Base-by-base conservation (phyloP, 2,113 vertebrate species). In the Tragulus kanchil region DNA sequence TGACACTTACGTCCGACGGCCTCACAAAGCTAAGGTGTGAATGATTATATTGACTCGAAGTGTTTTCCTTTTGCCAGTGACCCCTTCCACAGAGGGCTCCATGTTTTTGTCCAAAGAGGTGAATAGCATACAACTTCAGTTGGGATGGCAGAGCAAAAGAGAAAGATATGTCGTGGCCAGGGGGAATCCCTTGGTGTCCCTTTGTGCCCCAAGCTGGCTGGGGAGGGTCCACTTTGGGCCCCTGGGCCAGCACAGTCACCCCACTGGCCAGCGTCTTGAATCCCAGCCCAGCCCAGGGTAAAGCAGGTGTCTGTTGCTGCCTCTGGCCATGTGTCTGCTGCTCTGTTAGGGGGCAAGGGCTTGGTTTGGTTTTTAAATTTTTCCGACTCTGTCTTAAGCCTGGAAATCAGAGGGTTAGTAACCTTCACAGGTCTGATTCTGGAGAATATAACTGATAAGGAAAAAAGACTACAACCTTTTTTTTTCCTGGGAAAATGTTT, bases 361-460 rank as follows among this genome's bases (percentile, higher is more conserved):
- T 59, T 71, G 16, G 16, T 26, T 85, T 93, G 62, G 73, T 58
- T 85, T 52, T 59, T 83, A 5, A 3, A 7, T 42, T 58, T 83
- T 58, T 21, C 95, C 61, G 50, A 45, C 23, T 75, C 8, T 88
- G 36, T 61, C 62, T 56, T 73, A 64, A 95, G 73, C 94, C 90
- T 92, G 62, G 84, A 79, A 85, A 71, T 6, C 2, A 73, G 28
- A 69, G 28, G 73, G 61, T 50, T 90, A 56, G n/a, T 93, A 0
- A 0, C 69, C 71, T 71, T 89, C 17, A 45, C 6, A 31, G 1
- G 28, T 83, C 79, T 21, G 78, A 88, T 89, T 67, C 81, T 79
- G 56, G 87, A 7, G 58, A 67, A 26, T 56, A 25, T 52, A 96
- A 64, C 58, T 81, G 85, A 85, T 73, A 88, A 90, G 59, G 85